Conservation (phyloP, 2,888 invertebrate species). For the Drosophila falleni region DNA sequence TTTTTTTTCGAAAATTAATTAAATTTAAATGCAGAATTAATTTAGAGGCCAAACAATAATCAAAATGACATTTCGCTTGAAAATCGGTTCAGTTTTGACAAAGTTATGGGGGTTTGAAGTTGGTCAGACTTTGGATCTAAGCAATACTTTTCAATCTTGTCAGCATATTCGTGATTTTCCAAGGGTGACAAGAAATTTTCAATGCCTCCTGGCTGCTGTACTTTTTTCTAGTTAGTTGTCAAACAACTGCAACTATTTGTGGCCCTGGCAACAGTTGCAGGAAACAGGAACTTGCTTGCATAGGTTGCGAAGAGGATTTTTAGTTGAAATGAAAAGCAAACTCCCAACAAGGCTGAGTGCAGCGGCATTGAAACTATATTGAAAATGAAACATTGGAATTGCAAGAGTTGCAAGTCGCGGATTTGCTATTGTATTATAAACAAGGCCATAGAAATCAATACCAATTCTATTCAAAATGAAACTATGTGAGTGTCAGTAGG, state of each 20-base stretch:
- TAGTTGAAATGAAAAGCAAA: slow-evolving; percentile 55
- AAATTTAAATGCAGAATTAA: too few relatives aligned
- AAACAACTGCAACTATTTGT: slow-evolving; percentile 8
- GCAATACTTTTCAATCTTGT: not conserved
- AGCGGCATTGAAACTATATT: slow-evolving; percentile 49
- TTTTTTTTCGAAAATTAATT: too few relatives aligned
- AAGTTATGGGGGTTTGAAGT: too few relatives aligned
- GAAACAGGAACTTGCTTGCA: slow-evolving; percentile 51
- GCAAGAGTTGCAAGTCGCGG: slow-evolving; percentile 53
- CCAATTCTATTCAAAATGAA: slow-evolving; percentile 28
- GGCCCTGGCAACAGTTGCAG: slow-evolving; percentile 37
- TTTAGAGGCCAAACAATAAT: too few relatives aligned
- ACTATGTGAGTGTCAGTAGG: slow-evolving; percentile 1
- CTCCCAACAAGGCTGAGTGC: slow-evolving; percentile 28
- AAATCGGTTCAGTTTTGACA: too few relatives aligned
- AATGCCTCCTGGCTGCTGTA: slow-evolving; percentile 47
- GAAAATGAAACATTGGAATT: slow-evolving; percentile 68
- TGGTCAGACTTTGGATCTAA: too few relatives aligned
- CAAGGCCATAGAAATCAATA: slow-evolving; percentile 68
- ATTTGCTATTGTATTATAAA: slow-evolving; percentile 65
- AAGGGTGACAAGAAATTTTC: slow-evolving; percentile 66
- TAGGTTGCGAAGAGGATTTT: slow-evolving; percentile 32
- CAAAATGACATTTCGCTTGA: too few relatives aligned
- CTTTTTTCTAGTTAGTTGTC: slow-evolving; percentile 5
- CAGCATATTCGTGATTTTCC: not conserved